These are phyloP conservation scores for Vulpes lagopus DNA, from an alignment of 2,113 vertebrate species.

Conservation along the genomic window DNA sequence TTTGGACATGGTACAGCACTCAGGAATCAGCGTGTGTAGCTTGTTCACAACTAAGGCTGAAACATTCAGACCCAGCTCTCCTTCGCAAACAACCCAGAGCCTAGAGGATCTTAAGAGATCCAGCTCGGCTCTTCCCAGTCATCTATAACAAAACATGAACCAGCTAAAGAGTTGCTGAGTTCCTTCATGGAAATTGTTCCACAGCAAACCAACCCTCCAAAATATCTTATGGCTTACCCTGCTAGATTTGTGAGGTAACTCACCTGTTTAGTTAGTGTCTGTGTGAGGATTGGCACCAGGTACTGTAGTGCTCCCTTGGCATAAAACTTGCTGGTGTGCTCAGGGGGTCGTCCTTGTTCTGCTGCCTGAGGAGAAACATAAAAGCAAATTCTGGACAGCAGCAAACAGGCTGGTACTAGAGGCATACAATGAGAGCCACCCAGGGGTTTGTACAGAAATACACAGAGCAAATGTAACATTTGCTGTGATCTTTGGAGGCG, in stretches of 20 bases:
- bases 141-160: not conserved
- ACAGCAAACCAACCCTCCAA: not conserved
- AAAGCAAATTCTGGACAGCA: conserved; percentile 16
- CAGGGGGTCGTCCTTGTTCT: conserved; percentile 97
- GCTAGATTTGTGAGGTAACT: not conserved
- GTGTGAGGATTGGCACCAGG: conserved; percentile 97
- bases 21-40: not conserved
- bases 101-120: not conserved
- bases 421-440: not conserved
- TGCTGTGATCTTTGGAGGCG: not conserved
- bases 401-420: not conserved
- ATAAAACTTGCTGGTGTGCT: conserved; percentile 99
- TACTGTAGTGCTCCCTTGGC: conserved; percentile 99
- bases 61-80: not conserved
- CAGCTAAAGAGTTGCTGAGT: not conserved
- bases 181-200: not conserved
- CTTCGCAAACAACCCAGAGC: not conserved
- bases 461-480: not conserved
- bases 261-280: conserved; percentile 98
- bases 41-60: not conserved
- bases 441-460: not conserved
- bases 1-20: not conserved
- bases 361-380: conserved; percentile 90
- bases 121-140: not conserved
- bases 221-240: not conserved